Base-by-base conservation (phyloP, 1,140 invertebrate genomes). In the Megathymus violae region DNA sequence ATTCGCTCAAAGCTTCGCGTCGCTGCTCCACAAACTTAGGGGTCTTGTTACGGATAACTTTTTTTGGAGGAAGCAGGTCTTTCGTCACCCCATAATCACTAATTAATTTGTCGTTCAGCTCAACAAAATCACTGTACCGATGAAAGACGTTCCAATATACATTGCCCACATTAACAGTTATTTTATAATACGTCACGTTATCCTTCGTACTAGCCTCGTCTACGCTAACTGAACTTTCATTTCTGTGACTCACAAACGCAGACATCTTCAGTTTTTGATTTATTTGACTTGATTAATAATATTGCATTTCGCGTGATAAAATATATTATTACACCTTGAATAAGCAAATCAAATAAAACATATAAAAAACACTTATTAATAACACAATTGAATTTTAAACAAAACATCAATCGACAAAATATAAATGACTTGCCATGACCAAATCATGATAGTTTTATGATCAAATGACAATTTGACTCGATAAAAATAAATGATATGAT, bases 1-100 rank as follows among this genome's bases (percentile, higher is more conserved):
- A 99, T 10, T 92, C 91, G 82, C 98, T 95, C 17, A 99, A 88
- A 13, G 94, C 95, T 65, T 93, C 90, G 47, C 96, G 93, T 61
- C 98, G 92, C 76, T 95, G 96, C 78, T 97, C 96, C 14, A 99
- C 93, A 81, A 99, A 98, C 11, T 93, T 91, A 9, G 97, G 96
- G 71, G 87, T 91, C 77, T 93, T 93, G 69, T 93, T 93, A 22
- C 92, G 75, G 65, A 93, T 92, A 10, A 98, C 92, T 90, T 98
- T 98, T 83, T 99, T 99, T 3, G 97, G 96, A 11, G 98, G 98
- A 9, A 99, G 82, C 54, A 97, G 92, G 71, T 97, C 96, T 82
- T 96, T 97, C 14, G 94, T 93, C 0, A 97, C 94, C 11, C 96
- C 94, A 81, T 96, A 94, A 68, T 97, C 95, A 14, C 88, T 71